Evolutionary conservation across 2,888 invertebrate species (phyloP).

Genomic region (Ephialtes manifestator): DNA sequence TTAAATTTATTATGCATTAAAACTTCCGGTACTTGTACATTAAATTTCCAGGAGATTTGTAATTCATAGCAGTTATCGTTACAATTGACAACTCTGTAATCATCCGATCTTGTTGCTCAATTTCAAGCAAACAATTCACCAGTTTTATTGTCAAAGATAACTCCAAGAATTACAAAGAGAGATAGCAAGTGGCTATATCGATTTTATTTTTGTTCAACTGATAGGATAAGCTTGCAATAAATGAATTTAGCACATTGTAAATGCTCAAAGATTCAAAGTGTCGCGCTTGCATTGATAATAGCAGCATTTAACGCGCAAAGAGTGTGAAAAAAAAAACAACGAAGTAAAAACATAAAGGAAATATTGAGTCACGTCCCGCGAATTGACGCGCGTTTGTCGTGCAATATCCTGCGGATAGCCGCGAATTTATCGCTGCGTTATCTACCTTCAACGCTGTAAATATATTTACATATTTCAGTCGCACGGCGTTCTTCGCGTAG

Average conservation of each 20-base stretch:
- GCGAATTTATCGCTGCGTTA: conserved; percentile 51
- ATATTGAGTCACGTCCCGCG: conserved; percentile 22
- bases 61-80: no score
- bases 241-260: conserved; percentile 3
- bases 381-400: conserved; percentile 29
- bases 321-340: conserved; percentile 24
- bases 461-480: conserved; percentile 67
- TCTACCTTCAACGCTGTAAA: conserved; percentile 58
- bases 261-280: not conserved
- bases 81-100: not conserved
- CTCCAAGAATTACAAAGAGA: not conserved
- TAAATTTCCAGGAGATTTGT: no score
- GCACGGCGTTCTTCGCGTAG: conserved; percentile 55
- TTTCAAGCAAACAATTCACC: conserved; percentile 13
- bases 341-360: conserved; percentile 21
- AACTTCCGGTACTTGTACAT: no score
- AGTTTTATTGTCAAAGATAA: conserved; percentile 2
- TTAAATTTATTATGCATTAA: no score
- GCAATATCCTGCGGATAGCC: conserved; percentile 36
- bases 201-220: not conserved
- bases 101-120: conserved; percentile 31
- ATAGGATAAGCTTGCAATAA: conserved; percentile 6
- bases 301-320: not conserved
- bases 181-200: not conserved
- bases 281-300: not conserved